Evolutionary conservation across 1,140 invertebrate genomes (phyloP), one percentile per base, ranked within the genome.

Genomic region (Physella acuta): DNA sequence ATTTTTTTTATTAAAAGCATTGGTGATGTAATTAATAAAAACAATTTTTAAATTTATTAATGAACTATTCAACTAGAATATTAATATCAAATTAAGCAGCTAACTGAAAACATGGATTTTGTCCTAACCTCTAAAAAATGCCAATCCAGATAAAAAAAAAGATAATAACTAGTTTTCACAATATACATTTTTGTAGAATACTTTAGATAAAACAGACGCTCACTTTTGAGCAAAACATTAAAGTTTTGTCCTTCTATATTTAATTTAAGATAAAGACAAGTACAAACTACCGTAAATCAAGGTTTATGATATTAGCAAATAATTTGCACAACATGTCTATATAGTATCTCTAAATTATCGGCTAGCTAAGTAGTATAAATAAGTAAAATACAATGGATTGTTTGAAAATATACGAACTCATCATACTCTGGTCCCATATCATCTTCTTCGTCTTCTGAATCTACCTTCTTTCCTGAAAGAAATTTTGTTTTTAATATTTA

Each of bases 401-500:
- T n/a, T n/a, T n/a, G n/a, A n/a, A n/a, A n/a, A n/a, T n/a, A n/a
- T n/a, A 65, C 30, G 30, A 37, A 55, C 34, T 37, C 33, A 39
- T 67, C 53, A 55, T 55, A 55, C 8, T 55, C 52, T 56, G 51
- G 2, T 31, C 36, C 53, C 64, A 51, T 56, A 34, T 56, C 52
- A 67, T 67, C 64, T 28, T 67, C 64, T 24, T 67, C 64, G 36
- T 67, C 34, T 28, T 67, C 64, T 67, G 64, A 67, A 4, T 36
- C 64, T 26, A 24, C 30, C 1, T 36, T 33, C 53, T 67, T 67
- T n/a, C 53, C 64, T 67, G 52, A 4, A 36, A 31, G 14, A 56
- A 56, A 67, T 34, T n/a, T n/a, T n/a, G n/a, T n/a, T n/a, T n/a
- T n/a, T n/a, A n/a, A n/a, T n/a, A n/a, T n/a, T n/a, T n/a, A n/a